Base-by-base conservation (phyloP, 2,888 invertebrate genomes). In the Eutolmus rufibarbis region DNA sequence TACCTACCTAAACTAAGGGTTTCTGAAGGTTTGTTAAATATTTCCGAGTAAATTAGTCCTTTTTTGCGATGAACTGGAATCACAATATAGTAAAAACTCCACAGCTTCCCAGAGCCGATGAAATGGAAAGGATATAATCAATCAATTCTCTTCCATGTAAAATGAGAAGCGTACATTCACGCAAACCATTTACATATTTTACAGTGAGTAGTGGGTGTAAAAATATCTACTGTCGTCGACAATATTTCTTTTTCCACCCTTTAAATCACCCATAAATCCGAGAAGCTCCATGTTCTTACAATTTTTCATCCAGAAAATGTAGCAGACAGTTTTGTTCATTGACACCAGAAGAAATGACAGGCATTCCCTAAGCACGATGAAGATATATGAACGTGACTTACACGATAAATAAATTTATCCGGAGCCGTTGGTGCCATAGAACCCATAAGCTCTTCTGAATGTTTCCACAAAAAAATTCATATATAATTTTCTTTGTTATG, bases 231-330 rank as follows among this genome's bases (percentile, higher is more conserved):
- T 51, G n/a, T 51, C 51, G n/a, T 23, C 12, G 12, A 66, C 14
- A 56, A n/a, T n/a, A 19, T 19, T 56, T n/a, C 66, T 19, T 66
- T 66, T 66, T 66, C 12, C 66, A 28, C 66, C 66, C 66, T 66
- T 66, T 66, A 66, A 66, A 66, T 23, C 66, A 66, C 3, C 66
- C 66, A 66, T 66, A 66, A 66, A 66, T 66, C 66, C 66, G n/a
- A 37, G 37, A 2, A 78, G n/a, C n/a, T 78, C 78, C 23, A 23
- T 43, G 78, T 43, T 78, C 43, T 78, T 40, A 43, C 43, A 78
- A 43, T 43, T 77, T 77, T 77, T 77, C 77, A 77, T 77, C 40
- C 78, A 78, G 78, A 78, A 43, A 78, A 78, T 40, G 46, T 78
- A 23, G 66, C 66, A 28, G 66, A 66, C 66, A 66, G 66, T 66